Base-by-base conservation (phyloP, 2,797 vertebrate genomes). In the Melopsittacus undulatus region DNA sequence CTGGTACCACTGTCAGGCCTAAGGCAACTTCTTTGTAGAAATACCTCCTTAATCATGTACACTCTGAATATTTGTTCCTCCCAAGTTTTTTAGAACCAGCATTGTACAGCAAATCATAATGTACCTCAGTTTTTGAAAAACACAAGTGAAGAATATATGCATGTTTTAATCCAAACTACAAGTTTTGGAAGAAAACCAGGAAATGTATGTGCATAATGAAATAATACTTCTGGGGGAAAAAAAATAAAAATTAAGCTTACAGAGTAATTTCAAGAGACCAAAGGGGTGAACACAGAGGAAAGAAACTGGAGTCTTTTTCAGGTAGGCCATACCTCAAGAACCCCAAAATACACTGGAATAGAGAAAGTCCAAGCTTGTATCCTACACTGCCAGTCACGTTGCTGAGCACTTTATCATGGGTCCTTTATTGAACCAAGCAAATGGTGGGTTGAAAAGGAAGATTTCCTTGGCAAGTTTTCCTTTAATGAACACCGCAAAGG, bases 351-450 rank as follows among this genome's bases (percentile, higher is more conserved):
- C 32, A 87, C 74, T 92, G 95, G 83, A 87, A 26, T 5, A 78
- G 59, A 59, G 54, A 19, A 82, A 68, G 77, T 52, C 49, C 18
- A 73, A 27, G 36, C 15, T 78, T 6, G 5, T 76, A 45, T 57
- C 62, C 43, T 89, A 84, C 78, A 94, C 94, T 97, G 96, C 95
- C 96, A 93, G 95, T 97, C 61, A 54, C 36, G 42, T 72, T 90
- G 45, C 86, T 80, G 88, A 93, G 94, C 91, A 94, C 95, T 96
- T 96, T 94, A 90, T 56, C 17, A 3, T 36, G 59, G 57, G 45
- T 52, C 51, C 15, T 79, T 51, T 48, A 4, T 27, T 30, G 43
- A 84, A 29, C 46, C 15, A 3, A 64, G 63, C 6, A 76, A 83
- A 32, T 61, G 11, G 21, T 77, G 73, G 52, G 22, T 76, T 92